phyloP scores from a whole-genome alignment of 2,888 invertebrate genomes.

The Drosophila austrosaltans region DNA sequence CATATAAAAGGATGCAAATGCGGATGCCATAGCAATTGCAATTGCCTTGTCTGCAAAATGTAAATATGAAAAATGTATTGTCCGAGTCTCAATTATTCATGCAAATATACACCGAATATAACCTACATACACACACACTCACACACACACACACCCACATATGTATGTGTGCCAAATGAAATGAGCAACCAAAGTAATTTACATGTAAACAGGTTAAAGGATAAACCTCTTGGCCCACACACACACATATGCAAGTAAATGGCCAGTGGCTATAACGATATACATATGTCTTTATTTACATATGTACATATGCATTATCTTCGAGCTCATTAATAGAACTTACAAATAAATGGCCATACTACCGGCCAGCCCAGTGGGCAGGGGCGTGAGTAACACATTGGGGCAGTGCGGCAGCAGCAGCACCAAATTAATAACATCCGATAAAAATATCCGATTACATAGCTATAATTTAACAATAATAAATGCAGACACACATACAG shows the following conservation, averaged over 20 bases:
- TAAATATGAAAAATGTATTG: slow-evolving; percentile 50
- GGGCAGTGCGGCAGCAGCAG: not conserved
- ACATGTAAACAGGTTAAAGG: slow-evolving; percentile 50
- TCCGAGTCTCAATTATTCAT: slow-evolving; percentile 43
- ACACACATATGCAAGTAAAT: not conserved
- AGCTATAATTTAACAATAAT: slow-evolving; percentile 36
- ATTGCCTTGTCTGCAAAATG: slow-evolving; percentile 23
- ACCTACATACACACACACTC: not conserved
- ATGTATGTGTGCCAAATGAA: slow-evolving; percentile 24
- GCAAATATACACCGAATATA: slow-evolving; percentile 17
- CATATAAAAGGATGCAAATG: slow-evolving; percentile 3
- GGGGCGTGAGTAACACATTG: not conserved
- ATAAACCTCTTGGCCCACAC: slow-evolving; percentile 35
- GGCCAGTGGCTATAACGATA: slow-evolving; percentile 1
- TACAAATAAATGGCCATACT: slow-evolving; percentile 7
- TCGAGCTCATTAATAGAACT: slow-evolving; percentile 8
- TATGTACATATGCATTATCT: slow-evolving; percentile 5
- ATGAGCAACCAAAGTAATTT: slow-evolving; percentile 48
- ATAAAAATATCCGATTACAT: slow-evolving; percentile 28
- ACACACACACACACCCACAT: slow-evolving; percentile 3
- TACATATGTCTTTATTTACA: slow-evolving; percentile 3
- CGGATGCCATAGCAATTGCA: slow-evolving; percentile 16
- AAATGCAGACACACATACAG: slow-evolving; percentile 14
- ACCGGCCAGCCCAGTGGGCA: not conserved
- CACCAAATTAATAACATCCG: slow-evolving; percentile 7